Evolutionary conservation across 2,113 vertebrate species (phyloP).

Genomic region (Tachycineta bicolor): DNA sequence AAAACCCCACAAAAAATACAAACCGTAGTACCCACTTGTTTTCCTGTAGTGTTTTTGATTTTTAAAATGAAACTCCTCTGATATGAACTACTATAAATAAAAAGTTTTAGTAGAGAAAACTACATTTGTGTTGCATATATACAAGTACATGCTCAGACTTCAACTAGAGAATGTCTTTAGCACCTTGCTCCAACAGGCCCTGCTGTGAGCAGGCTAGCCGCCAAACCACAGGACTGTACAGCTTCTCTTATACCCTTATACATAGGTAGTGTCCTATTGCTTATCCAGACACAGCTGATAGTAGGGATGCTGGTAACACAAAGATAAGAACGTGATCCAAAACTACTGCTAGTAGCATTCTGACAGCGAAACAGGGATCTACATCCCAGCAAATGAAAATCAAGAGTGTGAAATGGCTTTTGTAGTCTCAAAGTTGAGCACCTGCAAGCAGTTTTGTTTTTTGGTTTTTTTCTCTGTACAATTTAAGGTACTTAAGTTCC

Average conservation of each 20-base stretch:
- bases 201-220: background rate
- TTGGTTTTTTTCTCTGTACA: background rate
- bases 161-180: background rate
- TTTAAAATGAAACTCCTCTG: background rate
- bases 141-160: background rate
- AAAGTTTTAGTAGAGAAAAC: background rate
- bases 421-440: background rate
- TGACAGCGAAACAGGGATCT: background rate
- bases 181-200: background rate
- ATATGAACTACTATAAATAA: background rate
- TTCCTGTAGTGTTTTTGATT: background rate
- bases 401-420: background rate
- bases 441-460: background rate
- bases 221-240: background rate
- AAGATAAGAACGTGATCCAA: background rate
- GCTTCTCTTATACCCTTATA: background rate
- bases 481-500: background rate
- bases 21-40: background rate
- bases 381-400: background rate
- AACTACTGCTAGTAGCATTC: background rate
- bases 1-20: fast-evolving
- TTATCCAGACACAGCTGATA: background rate
- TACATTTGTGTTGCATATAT: background rate
- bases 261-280: background rate
- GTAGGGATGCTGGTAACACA: background rate